Base-by-base conservation (phyloP, 2,113 vertebrate genomes). In the Ammospiza nelsoni region DNA sequence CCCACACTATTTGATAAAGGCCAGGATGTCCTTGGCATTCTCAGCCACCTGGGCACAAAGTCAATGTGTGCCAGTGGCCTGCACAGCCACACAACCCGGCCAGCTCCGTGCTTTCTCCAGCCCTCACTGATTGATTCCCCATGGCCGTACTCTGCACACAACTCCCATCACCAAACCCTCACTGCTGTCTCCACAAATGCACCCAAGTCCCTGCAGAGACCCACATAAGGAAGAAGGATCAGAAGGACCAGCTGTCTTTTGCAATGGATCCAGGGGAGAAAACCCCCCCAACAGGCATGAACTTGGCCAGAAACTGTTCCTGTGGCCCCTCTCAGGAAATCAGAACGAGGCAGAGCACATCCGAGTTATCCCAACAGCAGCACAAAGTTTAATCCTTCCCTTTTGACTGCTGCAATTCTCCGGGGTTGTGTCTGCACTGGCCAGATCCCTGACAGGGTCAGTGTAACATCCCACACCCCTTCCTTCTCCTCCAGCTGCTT, bases 1-100 rank as follows among this genome's bases (percentile, higher is more conserved):
- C 24, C 23, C 43, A 41, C 41, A 15, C 23, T 10, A 3, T 6
- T 39, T 27, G 39, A 27, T 33, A 4, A 31, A 33, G 54, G 22
- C 14, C 49, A 73, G 68, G 39, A 18, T 18, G 58, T 9, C 17
- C 51, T 62, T 25, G 29, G 79, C 80, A 8, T 44, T 33, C 41
- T 44, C 43, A 49, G 67, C 16, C 37, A n/a, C 24, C 46, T 27
- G 27, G 18, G 23, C 49, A 74, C 16, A 6, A 31, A 52, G 21
- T 12, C 1, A 4, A 0, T 4, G 35, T 0, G 0, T 14, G 16
- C 24, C 46, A 7, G 33, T 1, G 29, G 18, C 8, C 0, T 3
- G 12, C 23, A 23, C 27, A 49, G 51, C 52, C 43, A 9, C 1
- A 6, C 6, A 43, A 6, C 11, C 23, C 5, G 5, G 19, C 9